Evolutionary conservation across 2,797 vertebrate species (phyloP).

Genomic region (Emys orbicularis): DNA sequence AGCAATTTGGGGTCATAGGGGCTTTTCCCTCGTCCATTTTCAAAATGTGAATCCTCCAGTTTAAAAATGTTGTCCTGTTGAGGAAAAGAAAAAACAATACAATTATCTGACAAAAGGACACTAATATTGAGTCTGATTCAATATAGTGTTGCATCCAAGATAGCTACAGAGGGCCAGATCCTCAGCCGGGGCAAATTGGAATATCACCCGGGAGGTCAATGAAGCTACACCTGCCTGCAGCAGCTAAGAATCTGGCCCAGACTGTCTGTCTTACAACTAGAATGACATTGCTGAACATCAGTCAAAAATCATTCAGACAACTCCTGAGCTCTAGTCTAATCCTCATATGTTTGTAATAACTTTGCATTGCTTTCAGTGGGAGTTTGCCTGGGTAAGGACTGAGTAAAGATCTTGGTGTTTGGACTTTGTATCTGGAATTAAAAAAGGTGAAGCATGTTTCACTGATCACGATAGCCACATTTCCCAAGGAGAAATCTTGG

Average conservation of each 20-base stretch:
- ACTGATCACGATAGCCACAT: background rate
- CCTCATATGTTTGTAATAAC: background rate
- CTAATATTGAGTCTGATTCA: background rate
- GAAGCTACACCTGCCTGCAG: background rate
- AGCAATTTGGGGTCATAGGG: slow-evolving; percentile 96
- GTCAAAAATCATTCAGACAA: background rate
- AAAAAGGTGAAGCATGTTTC: background rate
- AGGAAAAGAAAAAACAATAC: background rate
- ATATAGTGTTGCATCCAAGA: background rate
- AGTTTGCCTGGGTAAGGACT: background rate
- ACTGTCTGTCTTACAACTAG: background rate
- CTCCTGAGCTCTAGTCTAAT: background rate
- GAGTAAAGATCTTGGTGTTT: background rate
- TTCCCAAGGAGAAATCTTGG: background rate
- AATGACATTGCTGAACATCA: background rate
- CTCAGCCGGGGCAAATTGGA: background rate
- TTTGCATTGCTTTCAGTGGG: background rate
- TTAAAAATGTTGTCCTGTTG: slow-evolving; percentile 93
- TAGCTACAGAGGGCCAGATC: background rate
- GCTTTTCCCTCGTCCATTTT: slow-evolving; percentile 97
- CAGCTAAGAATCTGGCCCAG: background rate
- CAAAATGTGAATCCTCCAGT: slow-evolving; percentile 89
- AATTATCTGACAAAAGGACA: slow-evolving; percentile 42
- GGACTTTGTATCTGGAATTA: background rate
- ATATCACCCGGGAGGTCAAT: background rate